phyloP scores from a whole-genome alignment of 2,888 invertebrate species.

The Pardosa pseudoannulata region DNA sequence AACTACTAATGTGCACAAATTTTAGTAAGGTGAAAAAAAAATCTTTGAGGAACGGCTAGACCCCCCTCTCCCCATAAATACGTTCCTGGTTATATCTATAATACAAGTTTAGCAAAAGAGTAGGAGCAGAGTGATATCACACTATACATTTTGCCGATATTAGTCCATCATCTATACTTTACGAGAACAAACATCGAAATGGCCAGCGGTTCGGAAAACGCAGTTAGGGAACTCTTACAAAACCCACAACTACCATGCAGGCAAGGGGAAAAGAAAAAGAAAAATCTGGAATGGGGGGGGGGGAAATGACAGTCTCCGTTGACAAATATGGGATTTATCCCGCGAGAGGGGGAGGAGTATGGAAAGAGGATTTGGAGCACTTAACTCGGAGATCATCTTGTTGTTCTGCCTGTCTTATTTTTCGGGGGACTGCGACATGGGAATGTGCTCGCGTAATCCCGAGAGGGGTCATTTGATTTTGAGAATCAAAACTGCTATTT shows the following conservation, averaged over 20 bases:
- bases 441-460: slow-evolving; percentile 8
- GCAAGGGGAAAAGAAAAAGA: too few relatives aligned
- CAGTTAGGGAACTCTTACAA: not conserved
- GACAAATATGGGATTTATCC: slow-evolving; percentile 65
- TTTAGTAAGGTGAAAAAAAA: too few relatives aligned
- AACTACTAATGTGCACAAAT: too few relatives aligned
- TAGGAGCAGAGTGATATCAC: too few relatives aligned
- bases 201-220: too few relatives aligned
- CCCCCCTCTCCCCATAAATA: too few relatives aligned
- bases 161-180: too few relatives aligned
- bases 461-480: not conserved
- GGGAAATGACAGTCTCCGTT: slow-evolving; percentile 26
- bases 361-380: slow-evolving; percentile 34
- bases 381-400: slow-evolving; percentile 36
- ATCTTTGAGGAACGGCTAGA: too few relatives aligned
- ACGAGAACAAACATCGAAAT: too few relatives aligned
- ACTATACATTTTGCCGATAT: too few relatives aligned
- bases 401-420: slow-evolving; percentile 22
- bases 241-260: not conserved
- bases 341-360: not conserved
- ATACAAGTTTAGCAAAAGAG: too few relatives aligned
- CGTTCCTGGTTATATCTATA: too few relatives aligned
- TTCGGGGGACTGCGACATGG: not conserved
- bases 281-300: not conserved
- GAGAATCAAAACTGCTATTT: not conserved